These are phyloP conservation scores for Bos indicus DNA, from an alignment of 2,113 vertebrate genomes.

Conservation along the genomic window DNA sequence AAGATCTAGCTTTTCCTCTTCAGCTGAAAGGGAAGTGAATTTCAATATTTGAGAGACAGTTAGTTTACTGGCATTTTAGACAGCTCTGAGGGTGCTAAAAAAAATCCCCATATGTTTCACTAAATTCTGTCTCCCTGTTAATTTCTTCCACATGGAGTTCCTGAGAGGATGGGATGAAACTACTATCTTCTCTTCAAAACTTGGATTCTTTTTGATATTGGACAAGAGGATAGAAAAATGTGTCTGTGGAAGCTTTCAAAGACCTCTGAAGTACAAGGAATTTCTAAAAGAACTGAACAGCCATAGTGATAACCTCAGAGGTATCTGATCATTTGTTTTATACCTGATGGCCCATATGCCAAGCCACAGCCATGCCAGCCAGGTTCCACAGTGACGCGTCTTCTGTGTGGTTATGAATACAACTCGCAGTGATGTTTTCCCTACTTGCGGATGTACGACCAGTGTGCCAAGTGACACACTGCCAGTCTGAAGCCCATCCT, in stretches of 20 bases:
- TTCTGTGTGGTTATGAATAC: neutral
- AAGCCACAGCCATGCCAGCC: neutral
- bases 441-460: neutral
- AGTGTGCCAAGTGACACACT: neutral
- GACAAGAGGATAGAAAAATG: neutral
- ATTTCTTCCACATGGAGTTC: constrained; percentile 42
- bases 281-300: neutral
- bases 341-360: neutral
- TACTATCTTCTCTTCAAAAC: neutral
- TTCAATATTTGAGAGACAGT: neutral
- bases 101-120: constrained; percentile 32
- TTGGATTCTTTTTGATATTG: neutral
- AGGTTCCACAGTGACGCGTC: neutral
- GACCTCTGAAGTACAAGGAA: neutral
- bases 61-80: constrained; percentile 37
- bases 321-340: neutral
- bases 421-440: neutral
- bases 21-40: neutral
- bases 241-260: neutral
- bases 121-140: constrained; percentile 26
- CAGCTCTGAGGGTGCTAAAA: constrained; percentile 38
- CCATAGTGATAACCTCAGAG: neutral
- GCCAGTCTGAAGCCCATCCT: neutral
- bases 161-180: constrained; percentile 20
- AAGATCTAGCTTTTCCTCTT: neutral